Percentiles rank a stretch among this genome's conserved stretches.
Evolutionary conservation across 2,888 invertebrate genomes (phyloP).

Genomic region (Temnothorax rugatulus): DNA sequence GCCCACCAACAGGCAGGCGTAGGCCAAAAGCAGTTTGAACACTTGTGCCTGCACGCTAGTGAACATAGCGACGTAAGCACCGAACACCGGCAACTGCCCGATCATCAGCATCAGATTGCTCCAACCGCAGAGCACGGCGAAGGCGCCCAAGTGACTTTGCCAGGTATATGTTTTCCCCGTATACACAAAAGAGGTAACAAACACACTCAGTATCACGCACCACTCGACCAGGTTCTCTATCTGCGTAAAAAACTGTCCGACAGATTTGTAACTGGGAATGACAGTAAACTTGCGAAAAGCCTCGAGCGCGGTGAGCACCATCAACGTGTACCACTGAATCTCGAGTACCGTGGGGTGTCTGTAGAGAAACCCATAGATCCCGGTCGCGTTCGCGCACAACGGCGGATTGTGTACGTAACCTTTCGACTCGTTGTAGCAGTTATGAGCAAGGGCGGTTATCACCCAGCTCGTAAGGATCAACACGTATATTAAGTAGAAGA

Average conservation of each 20-base stretch:
- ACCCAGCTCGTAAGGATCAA: slow-evolving; percentile 94
- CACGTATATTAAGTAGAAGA: slow-evolving; percentile 93
- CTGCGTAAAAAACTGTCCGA: slow-evolving; percentile 93
- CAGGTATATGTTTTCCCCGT: slow-evolving; percentile 92
- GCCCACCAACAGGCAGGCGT: slow-evolving; percentile 94
- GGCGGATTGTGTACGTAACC: slow-evolving; percentile 91
- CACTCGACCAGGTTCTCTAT: slow-evolving; percentile 95
- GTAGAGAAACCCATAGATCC: slow-evolving; percentile 91
- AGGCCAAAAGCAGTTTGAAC: slow-evolving; percentile 94
- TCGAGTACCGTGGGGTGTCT: slow-evolving; percentile 93
- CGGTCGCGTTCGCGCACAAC: slow-evolving; percentile 90
- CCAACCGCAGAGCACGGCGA: slow-evolving; percentile 95
- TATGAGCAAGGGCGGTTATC: slow-evolving; percentile 93
- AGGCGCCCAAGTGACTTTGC: slow-evolving; percentile 95
- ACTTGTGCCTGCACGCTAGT: slow-evolving; percentile 95
- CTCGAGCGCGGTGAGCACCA: slow-evolving; percentile 93
- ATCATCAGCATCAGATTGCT: slow-evolving; percentile 97
- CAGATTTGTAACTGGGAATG: slow-evolving; percentile 93
- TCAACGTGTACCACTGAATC: slow-evolving; percentile 94
- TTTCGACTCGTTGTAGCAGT: slow-evolving; percentile 90
- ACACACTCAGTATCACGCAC: slow-evolving; percentile 94
- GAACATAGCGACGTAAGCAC: slow-evolving; percentile 96
- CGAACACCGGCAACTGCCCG: slow-evolving; percentile 95
- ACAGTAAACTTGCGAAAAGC: slow-evolving; percentile 93
- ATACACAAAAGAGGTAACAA: slow-evolving; percentile 93